These are phyloP conservation scores for Chaenogobius annularis DNA, from an alignment of 2,113 vertebrate genomes.

Conservation along the genomic window DNA sequence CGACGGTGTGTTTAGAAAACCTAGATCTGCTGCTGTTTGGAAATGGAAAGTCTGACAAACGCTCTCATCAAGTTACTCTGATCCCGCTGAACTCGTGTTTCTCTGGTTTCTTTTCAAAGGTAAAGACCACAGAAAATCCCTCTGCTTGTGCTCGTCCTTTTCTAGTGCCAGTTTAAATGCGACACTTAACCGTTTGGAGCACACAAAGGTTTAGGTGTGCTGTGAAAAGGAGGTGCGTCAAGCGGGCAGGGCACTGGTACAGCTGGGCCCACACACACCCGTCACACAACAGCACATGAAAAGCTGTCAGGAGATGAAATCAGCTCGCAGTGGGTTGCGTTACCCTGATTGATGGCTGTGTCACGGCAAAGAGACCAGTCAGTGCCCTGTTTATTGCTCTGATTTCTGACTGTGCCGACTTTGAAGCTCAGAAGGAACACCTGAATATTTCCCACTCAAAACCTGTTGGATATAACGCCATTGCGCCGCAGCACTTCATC, in stretches of 20 bases:
- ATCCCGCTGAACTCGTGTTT: conserved; percentile 36
- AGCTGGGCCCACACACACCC: conserved; percentile 42
- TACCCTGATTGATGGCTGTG: conserved; percentile 51
- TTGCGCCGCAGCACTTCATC: conserved; percentile 6
- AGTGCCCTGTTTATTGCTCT: conserved; percentile 28
- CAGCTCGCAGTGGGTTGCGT: conserved; percentile 36
- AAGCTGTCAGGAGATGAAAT: conserved; percentile 60
- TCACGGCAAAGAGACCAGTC: conserved; percentile 19
- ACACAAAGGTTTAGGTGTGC: conserved; percentile 8
- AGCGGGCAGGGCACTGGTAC: conserved; percentile 39
- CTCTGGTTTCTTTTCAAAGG: conserved; percentile 42
- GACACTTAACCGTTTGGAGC: conserved; percentile 24
- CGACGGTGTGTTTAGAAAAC: conserved; percentile 12
- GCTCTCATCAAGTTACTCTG: conserved; percentile 38
- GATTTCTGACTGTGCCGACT: conserved; percentile 30
- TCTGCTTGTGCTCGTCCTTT: conserved; percentile 4
- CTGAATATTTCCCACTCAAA: conserved; percentile 17
- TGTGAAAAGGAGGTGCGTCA: conserved; percentile 14
- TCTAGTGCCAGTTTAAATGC: conserved; percentile 32
- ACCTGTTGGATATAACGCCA: conserved; percentile 13
- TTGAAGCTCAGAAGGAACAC: conserved; percentile 3
- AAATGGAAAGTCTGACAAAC: conserved; percentile 62
- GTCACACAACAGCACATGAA: conserved; percentile 32
- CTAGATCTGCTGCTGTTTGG: conserved; percentile 14
- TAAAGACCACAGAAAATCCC: conserved; percentile 27